Conservation (phyloP, 2,113 vertebrate genomes). For the Oriolus oriolus region DNA sequence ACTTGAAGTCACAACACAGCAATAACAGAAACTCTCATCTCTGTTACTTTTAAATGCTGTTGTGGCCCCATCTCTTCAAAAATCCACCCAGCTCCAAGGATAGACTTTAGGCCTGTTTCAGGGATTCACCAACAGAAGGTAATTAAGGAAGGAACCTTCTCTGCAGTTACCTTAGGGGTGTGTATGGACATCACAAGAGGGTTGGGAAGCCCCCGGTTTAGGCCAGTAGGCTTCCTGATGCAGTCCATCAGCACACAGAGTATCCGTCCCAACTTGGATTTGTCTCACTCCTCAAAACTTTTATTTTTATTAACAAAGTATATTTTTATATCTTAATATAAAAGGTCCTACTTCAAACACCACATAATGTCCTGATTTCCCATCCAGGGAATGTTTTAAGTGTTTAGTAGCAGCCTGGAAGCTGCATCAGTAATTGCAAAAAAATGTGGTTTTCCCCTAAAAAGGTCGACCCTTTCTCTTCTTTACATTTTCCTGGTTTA, state of each 20-base stretch:
- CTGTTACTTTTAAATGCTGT: not conserved
- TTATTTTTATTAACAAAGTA: slow-evolving; percentile 26
- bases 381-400: not conserved
- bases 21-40: not conserved
- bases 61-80: not conserved
- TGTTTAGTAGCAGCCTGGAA: not conserved
- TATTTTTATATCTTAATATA: slow-evolving; percentile 38
- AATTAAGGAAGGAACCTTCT: not conserved
- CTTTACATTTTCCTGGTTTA: not conserved
- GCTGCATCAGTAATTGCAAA: not conserved
- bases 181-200: not conserved
- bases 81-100: not conserved
- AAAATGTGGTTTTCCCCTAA: not conserved
- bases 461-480: not conserved
- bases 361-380: not conserved
- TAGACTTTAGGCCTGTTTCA: not conserved
- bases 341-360: not conserved
- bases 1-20: not conserved
- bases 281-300: not conserved
- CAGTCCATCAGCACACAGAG: not conserved
- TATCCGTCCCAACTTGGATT: slow-evolving; percentile 13
- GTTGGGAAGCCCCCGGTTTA: not conserved
- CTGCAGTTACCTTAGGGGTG: not conserved
- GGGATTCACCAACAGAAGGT: not conserved
- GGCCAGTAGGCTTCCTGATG: not conserved